Base-by-base conservation (phyloP, 1,140 invertebrate species). In the Drosophila kepulauana region DNA sequence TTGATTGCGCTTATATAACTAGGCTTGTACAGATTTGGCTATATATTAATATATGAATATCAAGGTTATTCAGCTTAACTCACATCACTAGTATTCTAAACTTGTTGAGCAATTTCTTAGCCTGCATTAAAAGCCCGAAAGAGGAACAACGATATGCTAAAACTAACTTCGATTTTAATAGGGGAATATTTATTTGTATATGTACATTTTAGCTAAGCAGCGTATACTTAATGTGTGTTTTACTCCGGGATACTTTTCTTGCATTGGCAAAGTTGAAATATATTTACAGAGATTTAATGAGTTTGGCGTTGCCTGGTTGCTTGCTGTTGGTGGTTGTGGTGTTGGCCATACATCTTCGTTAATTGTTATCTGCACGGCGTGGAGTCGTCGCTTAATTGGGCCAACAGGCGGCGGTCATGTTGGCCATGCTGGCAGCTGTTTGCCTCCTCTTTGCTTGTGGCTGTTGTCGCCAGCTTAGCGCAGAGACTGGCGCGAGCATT, bases 301-400 rank as follows among this genome's bases (percentile, higher is more conserved):
- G 71, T 66, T 63, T 69, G 68, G 56, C 64, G 51, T 38, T 33
- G 63, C 38, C 33, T 10, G 49, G 8, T 16, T 48, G 15, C 15
- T 33, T 11, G 54, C 5, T 13, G 20, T 20, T 20, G 20, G 20
- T 20, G 2, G 1, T 20, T 0, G 20, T 25, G 20, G 20, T 25
- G 20, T 25, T 25, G 52, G 77, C 46, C 79, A 75, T 85, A 77
- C 62, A 67, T 71, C 71, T 72, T 71, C 62, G 85, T 89, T 88
- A 88, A 88, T 88, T 88, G 85, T 88, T 88, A 88, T 89, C 85
- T 88, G 58, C 71, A 54, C 46, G 54, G 67, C 65, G 62, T 75
- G 15, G 76, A 69, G 33, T 51, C 59, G 65, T 51, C 59, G 69
- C 72, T 49, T 89, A 88, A 88, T 88, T 88, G 85, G 80, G 56